Base-by-base conservation (phyloP, 1,140 invertebrate genomes). In the Chironomus tepperi region DNA sequence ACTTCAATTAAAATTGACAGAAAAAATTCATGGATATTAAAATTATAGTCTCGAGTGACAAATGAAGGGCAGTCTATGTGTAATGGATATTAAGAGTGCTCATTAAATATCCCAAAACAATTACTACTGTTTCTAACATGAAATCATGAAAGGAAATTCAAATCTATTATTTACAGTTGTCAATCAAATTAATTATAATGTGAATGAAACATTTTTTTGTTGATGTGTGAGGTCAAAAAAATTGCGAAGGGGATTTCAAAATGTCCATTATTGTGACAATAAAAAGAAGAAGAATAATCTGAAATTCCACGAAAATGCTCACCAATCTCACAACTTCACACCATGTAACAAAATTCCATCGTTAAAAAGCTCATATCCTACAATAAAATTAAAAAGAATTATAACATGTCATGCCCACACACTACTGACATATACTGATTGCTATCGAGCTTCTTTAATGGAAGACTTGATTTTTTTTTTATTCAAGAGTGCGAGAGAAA, bases 221-320 rank as follows among this genome's bases (percentile, higher is more conserved):
- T 70, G 65, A 70, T 70, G 65, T 70, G 65, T 70, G 65, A 70
- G 65, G 65, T 70, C 65, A 10, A 70, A 70, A 70, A 70, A 70
- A 18, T 9, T 70, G 65, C 3, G 16, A 57, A 70, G 65, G 12
- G 47, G n/a, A 15, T 57, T 12, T 1, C 47, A 57, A n/a, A n/a
- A n/a, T 12, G n/a, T 57, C n/a, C 12, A 57, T 57, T 57, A n/a
- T 57, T 57, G 47, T n/a, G 12, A 57, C n/a, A 57, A 15, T 57
- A 5, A 34, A 34, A 34, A 34, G 5, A 34, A 34, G 24, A 34
- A 57, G 47, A 57, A 57, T 57, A 47, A 47, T 47, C 8, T 7
- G 8, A 10, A 47, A n/a, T 57, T 57, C n/a, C 47, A 57, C n/a
- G 47, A 57, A 57, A 57, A n/a, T 57, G 47, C 24, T 34, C 24